Evolutionary conservation across 2,113 vertebrate genomes (phyloP), one percentile per base, ranked within the genome.

Genomic region (Chinchilla lanigera): DNA sequence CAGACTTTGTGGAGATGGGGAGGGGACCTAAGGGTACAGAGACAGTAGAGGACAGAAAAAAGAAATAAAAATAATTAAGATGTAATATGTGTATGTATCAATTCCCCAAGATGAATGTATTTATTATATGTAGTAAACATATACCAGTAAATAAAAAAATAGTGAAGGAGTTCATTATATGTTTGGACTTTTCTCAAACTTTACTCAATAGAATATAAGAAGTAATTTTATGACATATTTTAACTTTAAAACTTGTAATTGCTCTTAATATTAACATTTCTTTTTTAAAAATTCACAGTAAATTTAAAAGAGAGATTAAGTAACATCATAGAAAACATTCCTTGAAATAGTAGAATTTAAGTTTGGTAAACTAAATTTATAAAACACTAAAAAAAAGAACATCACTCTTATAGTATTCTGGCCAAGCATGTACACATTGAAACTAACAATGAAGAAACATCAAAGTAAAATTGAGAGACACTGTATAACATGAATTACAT

Each of bases 231-330:
- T 89, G n/a, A 60, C 3, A 41, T 35, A 60, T n/a, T 80, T 75
- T 44, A 97, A 77, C 56, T 86, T 61, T 41, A 95, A 82, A 83
- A 61, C 14, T 52, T 90, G 12, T 16, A 84, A 87, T 52, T 58
- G 22, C 44, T 93, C 60, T 82, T 87, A 91, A 81, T 58, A 20
- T 1, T 81, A 82, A 4, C n/a, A 78, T 47, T 63, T 83, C 12
- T 77, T 71, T 30, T 58, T 58, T 58, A 13, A 24, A 50, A 8
- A 58, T 58, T 60, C 58, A 60, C 24, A 24, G 58, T 60, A 6
- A 60, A 60, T 60, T 60, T 60, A 86, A 47, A 75, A 63, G 33
- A 54, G 69, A 94, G 30, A 88, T 38, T 77, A 96, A 73, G 65
- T 35, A 89, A 26, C 24, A 87, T 44, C 47, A 86, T 60, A 77